Base-by-base conservation (phyloP, 2,113 vertebrate species). In the Petrocephalus zakoni region DNA sequence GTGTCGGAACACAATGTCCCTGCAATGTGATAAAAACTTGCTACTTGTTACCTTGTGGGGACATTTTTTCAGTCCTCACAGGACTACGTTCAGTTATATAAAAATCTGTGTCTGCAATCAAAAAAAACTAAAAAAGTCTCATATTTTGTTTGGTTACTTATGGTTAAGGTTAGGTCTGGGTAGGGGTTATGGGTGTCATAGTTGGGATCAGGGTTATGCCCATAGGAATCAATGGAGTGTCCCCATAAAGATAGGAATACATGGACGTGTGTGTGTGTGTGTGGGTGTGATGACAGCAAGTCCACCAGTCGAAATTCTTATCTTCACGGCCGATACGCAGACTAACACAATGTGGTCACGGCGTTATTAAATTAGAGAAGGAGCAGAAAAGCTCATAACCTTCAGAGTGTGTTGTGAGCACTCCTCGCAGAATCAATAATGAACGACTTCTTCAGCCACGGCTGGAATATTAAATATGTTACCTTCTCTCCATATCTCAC, bases 391-490 rank as follows among this genome's bases (percentile, higher is more conserved):
- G 37, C 84, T 85, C 84, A 85, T 85, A 85, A 85, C 84, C 84
- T 85, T 85, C 84, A 56, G 84, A 85, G 19, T 22, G 49, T 34
- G 49, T 49, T 51, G 84, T 22, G 17, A 85, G n/a, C 25, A 9
- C 17, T 85, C 84, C n/a, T 85, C 51, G 25, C 49, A 85, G 52
- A 85, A 85, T 85, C 84, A 85, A 85, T 85, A 85, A 85, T 56
- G 84, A 85, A 53, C 13, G 25, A 85, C n/a, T 85, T 55, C 84
- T 85, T 53, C 84, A 85, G 25, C 25, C 49, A n/a, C 52, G 7
- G n/a, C 21, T 85, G 19, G 84, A 85, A 85, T 85, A 85, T 85
- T 85, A 85, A 85, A 82, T 49, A 82, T 82, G 78, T 25, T 85
- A 53, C 25, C 29, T 25, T 85, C 15, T 85, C 25, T 85, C 84